phyloP scores from a whole-genome alignment of 1,140 invertebrate species.

The Trinorchestia longiramus region DNA sequence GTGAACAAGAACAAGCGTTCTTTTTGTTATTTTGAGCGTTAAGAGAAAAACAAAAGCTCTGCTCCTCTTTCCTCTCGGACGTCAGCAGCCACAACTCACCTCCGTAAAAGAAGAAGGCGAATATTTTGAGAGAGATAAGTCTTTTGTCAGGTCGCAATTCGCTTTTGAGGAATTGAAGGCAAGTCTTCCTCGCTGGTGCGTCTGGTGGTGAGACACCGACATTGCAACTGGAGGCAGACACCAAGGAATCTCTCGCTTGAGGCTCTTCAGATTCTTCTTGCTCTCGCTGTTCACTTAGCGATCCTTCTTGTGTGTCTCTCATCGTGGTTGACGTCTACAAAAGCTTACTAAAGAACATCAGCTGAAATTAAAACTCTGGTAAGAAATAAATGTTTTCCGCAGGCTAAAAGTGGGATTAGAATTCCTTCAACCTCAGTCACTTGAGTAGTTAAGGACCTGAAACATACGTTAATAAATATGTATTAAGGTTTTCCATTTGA shows the following conservation, averaged over 20 bases:
- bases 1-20: too few relatives aligned
- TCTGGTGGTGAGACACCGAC: background rate
- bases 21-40: too few relatives aligned
- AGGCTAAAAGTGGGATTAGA: background rate
- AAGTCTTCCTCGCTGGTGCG: background rate
- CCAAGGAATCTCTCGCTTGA: background rate
- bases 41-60: too few relatives aligned
- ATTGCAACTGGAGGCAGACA: background rate
- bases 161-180: background rate
- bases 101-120: constrained; percentile 84
- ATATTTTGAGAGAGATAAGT: constrained; percentile 77
- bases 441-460: background rate
- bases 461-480: background rate
- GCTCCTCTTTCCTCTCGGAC: too few relatives aligned
- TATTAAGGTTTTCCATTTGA: background rate
- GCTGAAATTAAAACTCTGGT: background rate
- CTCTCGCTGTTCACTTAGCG: background rate
- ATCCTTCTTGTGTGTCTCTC: background rate
- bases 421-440: background rate
- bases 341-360: background rate
- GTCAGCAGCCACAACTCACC: constrained; percentile 71
- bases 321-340: background rate
- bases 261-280: background rate
- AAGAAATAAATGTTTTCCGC: background rate
- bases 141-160: constrained; percentile 66